A percentile compares a stretch with the other conserved stretches of the same genome.
These are phyloP conservation scores for Musca vetustissima DNA, from an alignment of 1,140 invertebrate species.

Conservation along the genomic window DNA sequence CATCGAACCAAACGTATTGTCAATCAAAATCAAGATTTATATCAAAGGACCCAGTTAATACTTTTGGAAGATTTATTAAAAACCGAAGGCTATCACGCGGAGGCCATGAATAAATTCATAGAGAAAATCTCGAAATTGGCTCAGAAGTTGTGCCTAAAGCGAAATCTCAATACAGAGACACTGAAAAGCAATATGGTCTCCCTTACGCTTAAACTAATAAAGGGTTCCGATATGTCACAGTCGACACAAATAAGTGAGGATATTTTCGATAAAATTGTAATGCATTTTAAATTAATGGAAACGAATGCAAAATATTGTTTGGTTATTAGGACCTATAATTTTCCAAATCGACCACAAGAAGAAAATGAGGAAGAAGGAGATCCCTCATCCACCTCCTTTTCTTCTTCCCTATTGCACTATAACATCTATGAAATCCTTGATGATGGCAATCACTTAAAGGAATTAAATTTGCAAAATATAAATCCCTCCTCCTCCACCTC, in stretches of 20 bases:
- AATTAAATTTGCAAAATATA: not conserved
- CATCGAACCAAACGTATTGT: not conserved
- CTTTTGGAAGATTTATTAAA: not conserved
- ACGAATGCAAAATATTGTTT: conserved; percentile 5
- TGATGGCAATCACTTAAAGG: not conserved
- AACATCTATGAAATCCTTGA: not conserved
- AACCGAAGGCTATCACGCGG: not conserved
- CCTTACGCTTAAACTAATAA: not conserved
- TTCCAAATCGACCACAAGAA: not conserved
- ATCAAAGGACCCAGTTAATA: not conserved
- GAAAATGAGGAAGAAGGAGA: not conserved
- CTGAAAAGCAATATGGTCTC: not conserved
- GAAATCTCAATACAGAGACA: not conserved
- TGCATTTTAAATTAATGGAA: not conserved
- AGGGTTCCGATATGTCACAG: not conserved
- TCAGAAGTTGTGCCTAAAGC: conserved; percentile 1
- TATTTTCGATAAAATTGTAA: not conserved
- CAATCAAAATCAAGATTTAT: not conserved
- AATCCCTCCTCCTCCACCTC: not conserved
- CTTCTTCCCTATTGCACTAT: not conserved
- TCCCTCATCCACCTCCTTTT: not conserved
- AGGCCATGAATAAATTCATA: not conserved
- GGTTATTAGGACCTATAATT: conserved; percentile 2
- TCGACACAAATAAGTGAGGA: conserved; percentile 1
- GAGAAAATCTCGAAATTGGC: not conserved